These are phyloP conservation scores for Virgularia gustaviana DNA, from an alignment of 92 coral and sea anemone species.

Conservation along the genomic window DNA sequence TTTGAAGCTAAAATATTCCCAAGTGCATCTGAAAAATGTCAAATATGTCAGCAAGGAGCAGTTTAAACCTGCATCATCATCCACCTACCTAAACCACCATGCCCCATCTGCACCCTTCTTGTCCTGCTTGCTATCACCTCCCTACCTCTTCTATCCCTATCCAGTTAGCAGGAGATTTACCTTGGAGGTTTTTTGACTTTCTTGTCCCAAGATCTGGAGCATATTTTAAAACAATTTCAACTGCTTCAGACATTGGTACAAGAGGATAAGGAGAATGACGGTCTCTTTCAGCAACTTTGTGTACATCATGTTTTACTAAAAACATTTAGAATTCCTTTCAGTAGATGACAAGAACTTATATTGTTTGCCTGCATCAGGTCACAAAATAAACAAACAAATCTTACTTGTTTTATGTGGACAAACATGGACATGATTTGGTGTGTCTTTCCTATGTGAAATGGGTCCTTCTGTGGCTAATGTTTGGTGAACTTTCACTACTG, in stretches of 20 bases:
- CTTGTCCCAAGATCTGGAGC: constrained; percentile 40
- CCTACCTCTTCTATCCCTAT: too few species aligned
- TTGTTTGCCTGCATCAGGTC: not conserved
- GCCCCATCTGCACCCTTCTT: too few species aligned
- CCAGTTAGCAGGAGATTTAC: not conserved
- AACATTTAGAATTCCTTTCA: constrained; percentile 20
- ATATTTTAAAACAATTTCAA: constrained; percentile 51
- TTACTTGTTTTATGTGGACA: constrained; percentile 31
- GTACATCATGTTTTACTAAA: constrained; percentile 55
- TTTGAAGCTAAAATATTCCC: constrained; percentile 70
- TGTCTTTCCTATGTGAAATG: too few species aligned
- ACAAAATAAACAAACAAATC: not conserved
- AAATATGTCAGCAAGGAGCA: too few species aligned
- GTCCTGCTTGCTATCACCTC: too few species aligned
- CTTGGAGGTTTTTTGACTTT: constrained; percentile 31
- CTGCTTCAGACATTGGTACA: constrained; percentile 77
- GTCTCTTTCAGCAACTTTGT: constrained; percentile 83
- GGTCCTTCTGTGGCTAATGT: not conserved
- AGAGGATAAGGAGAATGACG: constrained; percentile 91
- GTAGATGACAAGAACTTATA: not conserved
- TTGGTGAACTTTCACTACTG: constrained; percentile 4
- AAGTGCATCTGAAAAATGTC: constrained; percentile 58
- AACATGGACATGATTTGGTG: constrained; percentile 9
- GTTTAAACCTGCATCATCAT: too few species aligned
- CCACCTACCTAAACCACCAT: too few species aligned